A percentile compares a stretch with the other conserved stretches of the same genome.
phyloP scores from a whole-genome alignment of 2,113 vertebrate genomes.

The Cacatua alba region DNA sequence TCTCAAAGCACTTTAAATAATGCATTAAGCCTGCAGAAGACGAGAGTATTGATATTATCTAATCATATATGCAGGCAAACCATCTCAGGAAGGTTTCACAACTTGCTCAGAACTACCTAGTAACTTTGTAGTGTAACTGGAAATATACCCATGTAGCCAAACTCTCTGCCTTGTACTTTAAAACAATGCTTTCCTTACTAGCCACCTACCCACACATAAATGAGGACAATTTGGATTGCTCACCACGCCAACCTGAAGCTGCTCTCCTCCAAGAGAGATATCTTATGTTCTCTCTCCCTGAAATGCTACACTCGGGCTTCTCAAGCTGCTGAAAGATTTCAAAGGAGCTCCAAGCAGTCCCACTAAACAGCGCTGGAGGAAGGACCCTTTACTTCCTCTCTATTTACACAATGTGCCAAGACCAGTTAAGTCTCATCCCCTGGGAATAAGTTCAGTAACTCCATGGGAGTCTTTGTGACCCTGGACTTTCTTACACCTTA shows the following conservation, averaged over 20 bases:
- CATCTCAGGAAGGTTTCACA: neutral
- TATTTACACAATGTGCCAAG: neutral
- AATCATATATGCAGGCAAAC: neutral
- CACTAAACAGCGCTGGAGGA: neutral
- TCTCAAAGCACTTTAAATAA: neutral
- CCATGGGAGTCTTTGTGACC: neutral
- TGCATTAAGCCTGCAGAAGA: neutral
- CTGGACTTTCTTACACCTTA: neutral
- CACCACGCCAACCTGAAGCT: neutral
- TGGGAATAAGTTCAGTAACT: neutral
- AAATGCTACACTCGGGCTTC: neutral
- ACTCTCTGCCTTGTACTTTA: neutral
- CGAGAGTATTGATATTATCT: neutral
- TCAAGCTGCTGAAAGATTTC: neutral
- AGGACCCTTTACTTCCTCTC: neutral
- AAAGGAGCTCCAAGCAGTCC: neutral
- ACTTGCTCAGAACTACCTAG: neutral
- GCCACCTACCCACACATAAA: neutral
- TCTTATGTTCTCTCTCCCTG: neutral
- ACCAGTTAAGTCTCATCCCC: neutral
- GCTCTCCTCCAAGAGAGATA: neutral
- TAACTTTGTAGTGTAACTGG: fast-evolving
- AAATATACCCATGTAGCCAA: neutral
- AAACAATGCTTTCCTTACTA: neutral
- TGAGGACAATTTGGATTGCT: neutral